Evolutionary conservation across 1,140 invertebrate species (phyloP).

Genomic region (Frieseomelitta varia): DNA sequence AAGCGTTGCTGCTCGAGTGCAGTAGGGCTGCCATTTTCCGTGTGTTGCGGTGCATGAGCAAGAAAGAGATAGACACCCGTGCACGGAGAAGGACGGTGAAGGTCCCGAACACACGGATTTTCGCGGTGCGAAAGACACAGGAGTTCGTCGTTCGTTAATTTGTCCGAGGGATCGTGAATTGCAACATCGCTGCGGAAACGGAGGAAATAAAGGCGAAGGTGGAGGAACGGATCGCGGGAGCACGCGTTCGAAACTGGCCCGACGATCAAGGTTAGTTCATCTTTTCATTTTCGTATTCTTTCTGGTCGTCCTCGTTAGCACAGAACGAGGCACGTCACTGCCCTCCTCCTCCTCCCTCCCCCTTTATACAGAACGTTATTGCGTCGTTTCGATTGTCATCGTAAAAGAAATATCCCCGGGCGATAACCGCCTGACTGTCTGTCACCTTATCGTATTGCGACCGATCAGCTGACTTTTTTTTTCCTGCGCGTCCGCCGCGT

Average conservation of each 20-base stretch:
- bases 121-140: conserved; percentile 53
- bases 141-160: not conserved
- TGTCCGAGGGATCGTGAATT: not conserved
- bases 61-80: conserved; percentile 27
- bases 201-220: conserved; percentile 19
- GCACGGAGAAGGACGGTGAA: not conserved
- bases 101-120: conserved; percentile 44
- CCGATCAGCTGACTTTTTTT: conserved; percentile 47
- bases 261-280: conserved; percentile 74
- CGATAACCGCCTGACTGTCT: not conserved
- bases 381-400: not conserved
- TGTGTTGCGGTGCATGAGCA: conserved; percentile 55
- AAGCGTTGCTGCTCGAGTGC: conserved; percentile 62
- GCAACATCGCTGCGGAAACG: not conserved
- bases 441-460: not conserved
- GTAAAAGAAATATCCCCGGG: not conserved
- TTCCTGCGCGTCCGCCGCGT: not conserved
- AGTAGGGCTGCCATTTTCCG: conserved; percentile 66
- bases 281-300: conserved; percentile 12
- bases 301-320: not conserved
- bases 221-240: conserved; percentile 39
- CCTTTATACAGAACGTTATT: not conserved
- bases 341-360: too few relatives aligned
- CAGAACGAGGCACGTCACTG: not conserved
- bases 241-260: conserved; percentile 75